Evolutionary conservation across 2,113 vertebrate species (phyloP), one percentile per base, ranked within the genome.

Genomic region (Syrrhaptes paradoxus): DNA sequence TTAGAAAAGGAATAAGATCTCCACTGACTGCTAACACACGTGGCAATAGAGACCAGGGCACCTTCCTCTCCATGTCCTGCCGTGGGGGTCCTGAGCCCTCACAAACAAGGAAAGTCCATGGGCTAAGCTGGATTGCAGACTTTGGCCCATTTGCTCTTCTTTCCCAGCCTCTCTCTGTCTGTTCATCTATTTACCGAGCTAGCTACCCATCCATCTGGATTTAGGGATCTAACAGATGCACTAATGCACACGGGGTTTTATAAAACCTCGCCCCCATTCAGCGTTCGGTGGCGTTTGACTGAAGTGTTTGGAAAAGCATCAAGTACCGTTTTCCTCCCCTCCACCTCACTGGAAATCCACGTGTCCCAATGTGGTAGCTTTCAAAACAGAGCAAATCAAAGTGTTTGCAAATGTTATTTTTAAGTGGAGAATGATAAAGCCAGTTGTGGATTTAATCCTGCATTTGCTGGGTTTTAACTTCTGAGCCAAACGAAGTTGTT

Each of bases 71-170:
- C 22, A 0, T 3, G 11, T n/a, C n/a, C 48, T 18, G 22, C 65
- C 13, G 41, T 5, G 31, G n/a, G 36, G 41, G 21, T n/a, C 2
- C 3, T 38, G 24, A 57, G 38, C 48, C 41, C 58, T 41, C 4
- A 1, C 26, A 28, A 25, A 10, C 45, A 20, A 9, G 22, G 14
- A 3, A 51, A 12, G 32, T 5, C 11, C 28, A 26, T 1, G 11
- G 52, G 24, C 10, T 54, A 28, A 25, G 15, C 9, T 28, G n/a
- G 29, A 38, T 38, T 51, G 20, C 46, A 51, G 73, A 24, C 26
- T 41, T 46, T n/a, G 31, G 13, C 10, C 65, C 52, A 17, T 85
- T 84, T 59, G 16, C 21, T 21, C 58, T n/a, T 57, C 84, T 46
- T 52, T 54, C 46, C 32, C 59, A 88, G 52, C n/a, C 52, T 29